Conservation (phyloP, 2,888 invertebrate genomes). For the Tetrapedia diversipes region DNA sequence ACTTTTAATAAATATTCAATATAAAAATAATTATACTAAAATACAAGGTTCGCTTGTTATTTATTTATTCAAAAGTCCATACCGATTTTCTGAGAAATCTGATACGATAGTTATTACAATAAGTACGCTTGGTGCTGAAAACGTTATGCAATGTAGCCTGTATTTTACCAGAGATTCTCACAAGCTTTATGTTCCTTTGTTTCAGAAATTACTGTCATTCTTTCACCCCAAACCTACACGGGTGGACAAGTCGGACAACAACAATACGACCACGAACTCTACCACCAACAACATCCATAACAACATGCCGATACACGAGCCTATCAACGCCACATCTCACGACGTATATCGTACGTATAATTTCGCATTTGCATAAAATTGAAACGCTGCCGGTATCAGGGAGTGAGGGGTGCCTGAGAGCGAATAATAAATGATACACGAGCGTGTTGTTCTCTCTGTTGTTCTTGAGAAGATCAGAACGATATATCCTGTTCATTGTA, state of each 20-base stretch:
- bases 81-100: too few relatives aligned
- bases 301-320: slow-evolving; percentile 78
- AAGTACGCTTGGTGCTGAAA: too few relatives aligned
- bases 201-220: slow-evolving; percentile 80
- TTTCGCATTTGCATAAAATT: slow-evolving; percentile 7
- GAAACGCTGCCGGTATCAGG: slow-evolving; percentile 9
- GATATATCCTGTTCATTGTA: not conserved
- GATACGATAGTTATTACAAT: too few relatives aligned
- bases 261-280: slow-evolving; percentile 80
- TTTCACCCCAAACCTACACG: slow-evolving; percentile 79
- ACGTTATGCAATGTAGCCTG: not conserved
- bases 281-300: slow-evolving; percentile 80
- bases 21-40: too few relatives aligned
- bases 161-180: not conserved
- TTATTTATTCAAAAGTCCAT: too few relatives aligned
- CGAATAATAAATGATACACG: slow-evolving; percentile 12
- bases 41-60: too few relatives aligned
- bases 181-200: slow-evolving; percentile 42
- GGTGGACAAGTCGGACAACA: slow-evolving; percentile 80
- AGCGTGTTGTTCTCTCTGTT: not conserved
- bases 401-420: slow-evolving; percentile 1
- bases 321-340: slow-evolving; percentile 76
- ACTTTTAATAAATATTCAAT: too few relatives aligned
- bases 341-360: slow-evolving; percentile 73
- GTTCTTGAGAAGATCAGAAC: not conserved